Evolutionary conservation across 2,113 vertebrate species (phyloP), one percentile per base, ranked within the genome.

Genomic region (Capreolus pygargus): DNA sequence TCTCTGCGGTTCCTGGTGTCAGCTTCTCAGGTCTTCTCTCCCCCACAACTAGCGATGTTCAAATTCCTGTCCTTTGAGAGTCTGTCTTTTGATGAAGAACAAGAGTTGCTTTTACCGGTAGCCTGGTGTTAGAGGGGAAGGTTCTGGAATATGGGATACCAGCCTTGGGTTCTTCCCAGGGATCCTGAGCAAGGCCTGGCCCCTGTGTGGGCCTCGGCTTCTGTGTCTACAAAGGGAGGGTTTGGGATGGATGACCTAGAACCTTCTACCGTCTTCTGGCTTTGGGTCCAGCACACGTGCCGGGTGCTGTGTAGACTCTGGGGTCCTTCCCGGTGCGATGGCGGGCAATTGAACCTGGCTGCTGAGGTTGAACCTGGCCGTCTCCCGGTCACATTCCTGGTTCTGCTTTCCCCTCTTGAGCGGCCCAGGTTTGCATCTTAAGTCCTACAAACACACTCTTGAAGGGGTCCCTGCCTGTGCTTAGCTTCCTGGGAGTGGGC

Each of bases 301-400:
- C 10, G 0, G 17, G 28, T 5, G 3, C 13, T 4, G 3, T 16
- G 27, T 3, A 11, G 25, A 2, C 5, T 8, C 3, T 0, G 6
- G 9, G 27, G n/a, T 6, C 19, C 6, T 39, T 55, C 50, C 28
- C 0, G 0, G 1, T 28, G 36, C 0, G 43, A 45, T 6, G 76
- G 76, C 10, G 36, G 17, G 60, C 6, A 36, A 3, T 12, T 30
- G 12, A 16, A 15, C 14, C 76, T 3, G 8, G 84, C 47, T 50
- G 47, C 7, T 45, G 45, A 45, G 45, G 45, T 8, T 45, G 45
- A 8, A 45, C 7, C 45, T 45, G 28, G 4, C n/a, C 8, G 1
- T 43, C 45, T 36, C 15, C 91, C 5, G 0, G 12, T 14, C 3
- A 1, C 33, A 0, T 6, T 14, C 39, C 64, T 39, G 79, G 25